Evolutionary conservation across 2,113 vertebrate species (phyloP).

Genomic region (Heterocephalus glaber): DNA sequence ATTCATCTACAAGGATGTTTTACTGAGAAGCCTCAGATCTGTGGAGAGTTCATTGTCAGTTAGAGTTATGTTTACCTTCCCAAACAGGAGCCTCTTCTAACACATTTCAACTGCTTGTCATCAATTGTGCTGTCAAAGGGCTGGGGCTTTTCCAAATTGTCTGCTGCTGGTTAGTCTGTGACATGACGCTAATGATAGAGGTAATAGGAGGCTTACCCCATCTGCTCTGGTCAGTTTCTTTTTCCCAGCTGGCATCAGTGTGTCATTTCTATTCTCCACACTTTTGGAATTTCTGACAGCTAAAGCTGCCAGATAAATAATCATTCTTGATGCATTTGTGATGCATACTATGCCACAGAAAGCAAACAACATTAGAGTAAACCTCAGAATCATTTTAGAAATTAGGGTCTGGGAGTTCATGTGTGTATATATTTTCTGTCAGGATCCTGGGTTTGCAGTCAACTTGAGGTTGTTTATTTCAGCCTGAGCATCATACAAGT

Average conservation of each 20-base stretch:
- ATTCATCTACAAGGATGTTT: slow-evolving; percentile 45
- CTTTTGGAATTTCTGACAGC: slow-evolving; percentile 76
- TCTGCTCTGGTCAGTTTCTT: slow-evolving; percentile 78
- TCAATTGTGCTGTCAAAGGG: slow-evolving; percentile 4
- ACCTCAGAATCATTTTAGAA: neutral
- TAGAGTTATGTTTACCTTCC: slow-evolving; percentile 45
- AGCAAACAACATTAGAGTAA: neutral
- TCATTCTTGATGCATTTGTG: slow-evolving; percentile 48
- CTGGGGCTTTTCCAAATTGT: neutral
- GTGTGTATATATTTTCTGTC: neutral
- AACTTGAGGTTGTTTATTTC: slow-evolving; percentile 45
- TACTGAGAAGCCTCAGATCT: slow-evolving; percentile 56
- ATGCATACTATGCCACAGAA: slow-evolving; percentile 42
- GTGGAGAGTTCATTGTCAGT: slow-evolving; percentile 55
- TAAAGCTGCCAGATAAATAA: slow-evolving; percentile 48
- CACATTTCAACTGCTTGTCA: slow-evolving; percentile 45
- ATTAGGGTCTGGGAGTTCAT: neutral
- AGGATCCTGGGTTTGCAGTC: slow-evolving; percentile 35
- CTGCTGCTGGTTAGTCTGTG: slow-evolving; percentile 57
- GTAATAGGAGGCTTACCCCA: slow-evolving; percentile 74
- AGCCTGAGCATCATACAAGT: slow-evolving; percentile 3
- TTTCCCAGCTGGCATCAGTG: slow-evolving; percentile 77
- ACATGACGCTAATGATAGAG: neutral
- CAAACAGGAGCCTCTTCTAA: slow-evolving; percentile 59
- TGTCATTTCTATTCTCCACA: slow-evolving; percentile 85